Conservation (phyloP, 2,888 invertebrate genomes). For the Punctoribates punctum region DNA sequence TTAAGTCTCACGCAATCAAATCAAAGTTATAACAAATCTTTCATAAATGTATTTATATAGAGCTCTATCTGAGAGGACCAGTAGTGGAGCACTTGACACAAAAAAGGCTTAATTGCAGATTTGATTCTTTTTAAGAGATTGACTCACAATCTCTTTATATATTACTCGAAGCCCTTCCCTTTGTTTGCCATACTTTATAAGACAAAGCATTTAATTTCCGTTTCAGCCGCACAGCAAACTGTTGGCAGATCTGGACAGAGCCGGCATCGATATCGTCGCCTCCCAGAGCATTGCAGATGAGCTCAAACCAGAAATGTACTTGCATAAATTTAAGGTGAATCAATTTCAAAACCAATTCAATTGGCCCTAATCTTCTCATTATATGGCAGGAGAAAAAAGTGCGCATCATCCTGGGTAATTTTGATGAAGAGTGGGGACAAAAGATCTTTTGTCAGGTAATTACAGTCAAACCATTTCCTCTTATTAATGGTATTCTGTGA, state of each 20-base stretch:
- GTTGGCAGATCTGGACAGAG: constrained; percentile 75
- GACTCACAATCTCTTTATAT: not conserved
- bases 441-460: constrained; percentile 58
- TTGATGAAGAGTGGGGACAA: constrained; percentile 89
- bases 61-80: not conserved
- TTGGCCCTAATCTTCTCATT: not conserved
- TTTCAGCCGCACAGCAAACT: constrained; percentile 78
- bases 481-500: too few species aligned
- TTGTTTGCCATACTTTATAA: not conserved
- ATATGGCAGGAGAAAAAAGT: constrained; percentile 73
- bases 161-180: not conserved
- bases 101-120: constrained; percentile 5
- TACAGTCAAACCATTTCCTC: constrained; percentile 30
- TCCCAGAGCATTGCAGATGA: constrained; percentile 90
- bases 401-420: constrained; percentile 90
- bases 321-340: constrained; percentile 52
- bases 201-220: not conserved
- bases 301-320: constrained; percentile 51
- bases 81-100: not conserved
- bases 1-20: constrained; percentile 28
- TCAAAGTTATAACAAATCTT: constrained; percentile 15
- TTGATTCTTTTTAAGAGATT: constrained; percentile 13
- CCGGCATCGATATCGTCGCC: constrained; percentile 72
- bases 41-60: constrained; percentile 2
- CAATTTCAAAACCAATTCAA: constrained; percentile 1